phyloP scores from a whole-genome alignment of 2,888 invertebrate genomes.

The Escarpia spicata region DNA sequence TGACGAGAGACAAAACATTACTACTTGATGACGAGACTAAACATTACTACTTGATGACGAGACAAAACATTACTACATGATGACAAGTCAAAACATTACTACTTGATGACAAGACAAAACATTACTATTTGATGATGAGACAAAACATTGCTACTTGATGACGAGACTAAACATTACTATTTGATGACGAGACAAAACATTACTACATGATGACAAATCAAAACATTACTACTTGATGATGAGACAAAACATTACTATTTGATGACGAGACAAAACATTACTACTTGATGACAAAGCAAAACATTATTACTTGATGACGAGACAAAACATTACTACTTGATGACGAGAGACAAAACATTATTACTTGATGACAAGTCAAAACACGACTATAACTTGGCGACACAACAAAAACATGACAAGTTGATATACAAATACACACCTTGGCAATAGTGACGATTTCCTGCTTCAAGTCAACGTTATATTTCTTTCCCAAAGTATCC shows the following conservation, averaged over 20 bases:
- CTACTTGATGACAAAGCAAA: neutral
- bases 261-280: neutral
- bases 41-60: too few relatives aligned
- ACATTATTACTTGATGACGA: neutral
- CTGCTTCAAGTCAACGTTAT: conserved; percentile 52
- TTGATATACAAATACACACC: conserved; percentile 47
- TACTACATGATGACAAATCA: too few relatives aligned
- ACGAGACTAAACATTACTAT: too few relatives aligned
- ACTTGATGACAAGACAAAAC: too few relatives aligned
- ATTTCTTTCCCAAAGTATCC: conserved; percentile 59
- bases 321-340: neutral
- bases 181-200: too few relatives aligned
- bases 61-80: too few relatives aligned
- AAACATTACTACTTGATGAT: neutral
- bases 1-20: too few relatives aligned
- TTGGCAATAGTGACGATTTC: conserved; percentile 79
- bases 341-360: too few relatives aligned
- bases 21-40: too few relatives aligned
- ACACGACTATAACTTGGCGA: neutral
- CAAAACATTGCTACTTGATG: too few relatives aligned
- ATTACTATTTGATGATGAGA: too few relatives aligned
- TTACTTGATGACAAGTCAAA: neutral
- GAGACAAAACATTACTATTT: neutral
- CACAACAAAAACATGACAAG: neutral
- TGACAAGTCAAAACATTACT: too few relatives aligned